These are phyloP conservation scores for Sciurus niger DNA, from an alignment of 2,113 vertebrate genomes.

Conservation along the genomic window DNA sequence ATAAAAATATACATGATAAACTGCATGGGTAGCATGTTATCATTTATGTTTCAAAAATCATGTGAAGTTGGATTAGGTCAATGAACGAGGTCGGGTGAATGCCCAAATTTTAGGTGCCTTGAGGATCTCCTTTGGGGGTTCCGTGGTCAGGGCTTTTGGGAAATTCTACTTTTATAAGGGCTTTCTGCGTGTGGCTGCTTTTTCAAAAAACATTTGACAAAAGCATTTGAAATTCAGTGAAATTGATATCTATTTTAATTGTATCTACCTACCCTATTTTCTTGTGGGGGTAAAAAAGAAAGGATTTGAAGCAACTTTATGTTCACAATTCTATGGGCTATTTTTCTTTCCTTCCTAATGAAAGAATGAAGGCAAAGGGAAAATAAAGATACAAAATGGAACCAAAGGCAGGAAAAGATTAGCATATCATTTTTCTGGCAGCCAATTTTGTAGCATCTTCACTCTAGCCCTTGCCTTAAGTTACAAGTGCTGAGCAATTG, in stretches of 20 bases:
- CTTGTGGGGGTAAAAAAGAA: background rate
- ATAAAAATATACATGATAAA: background rate
- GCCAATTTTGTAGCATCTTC: background rate
- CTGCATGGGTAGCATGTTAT: background rate
- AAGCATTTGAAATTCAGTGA: constrained; percentile 47
- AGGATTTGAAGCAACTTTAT: constrained; percentile 22
- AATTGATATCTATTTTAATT: constrained; percentile 65
- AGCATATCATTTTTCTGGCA: background rate
- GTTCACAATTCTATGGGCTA: background rate
- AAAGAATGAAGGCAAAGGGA: background rate
- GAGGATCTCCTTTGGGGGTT: background rate
- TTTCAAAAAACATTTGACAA: constrained; percentile 60
- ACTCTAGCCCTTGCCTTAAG: background rate
- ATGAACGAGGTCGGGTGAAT: background rate
- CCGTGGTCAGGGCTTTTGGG: background rate
- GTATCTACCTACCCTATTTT: background rate
- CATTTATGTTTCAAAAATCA: constrained; percentile 16
- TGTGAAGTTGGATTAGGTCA: background rate
- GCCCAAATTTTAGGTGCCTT: background rate
- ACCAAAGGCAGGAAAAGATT: background rate
- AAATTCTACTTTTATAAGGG: constrained; percentile 27
- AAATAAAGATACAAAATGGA: background rate
- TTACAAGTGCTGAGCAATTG: background rate
- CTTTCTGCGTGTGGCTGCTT: background rate
- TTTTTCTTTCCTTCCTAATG: constrained; percentile 21